Conservation (phyloP, 1,140 invertebrate genomes). For the Ceratina australensis region DNA sequence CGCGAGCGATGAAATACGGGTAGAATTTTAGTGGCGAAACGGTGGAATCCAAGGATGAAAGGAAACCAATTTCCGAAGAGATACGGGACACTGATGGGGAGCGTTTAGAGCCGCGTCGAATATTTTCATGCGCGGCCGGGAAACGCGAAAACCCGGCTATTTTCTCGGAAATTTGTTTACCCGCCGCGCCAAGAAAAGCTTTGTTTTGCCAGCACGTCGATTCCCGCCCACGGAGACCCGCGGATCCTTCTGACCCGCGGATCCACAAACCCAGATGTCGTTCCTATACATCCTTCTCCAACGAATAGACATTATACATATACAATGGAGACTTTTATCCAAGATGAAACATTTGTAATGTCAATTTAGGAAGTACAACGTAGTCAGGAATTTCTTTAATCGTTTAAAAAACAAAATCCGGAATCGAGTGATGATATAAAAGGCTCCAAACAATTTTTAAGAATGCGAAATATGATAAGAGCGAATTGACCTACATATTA, state of each 20-base stretch:
- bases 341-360: too few relatives aligned
- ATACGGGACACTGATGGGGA: not conserved
- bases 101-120: constrained; percentile 11
- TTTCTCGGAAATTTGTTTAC: constrained; percentile 52
- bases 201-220: constrained; percentile 52
- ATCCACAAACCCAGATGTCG: constrained; percentile 49
- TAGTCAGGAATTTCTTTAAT: too few relatives aligned
- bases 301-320: too few relatives aligned
- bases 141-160: constrained; percentile 22
- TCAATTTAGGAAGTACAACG: too few relatives aligned
- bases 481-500: too few relatives aligned
- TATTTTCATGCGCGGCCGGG: constrained; percentile 10
- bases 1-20: too few relatives aligned
- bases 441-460: too few relatives aligned
- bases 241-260: constrained; percentile 11
- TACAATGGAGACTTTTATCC: too few relatives aligned
- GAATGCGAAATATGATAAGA: too few relatives aligned
- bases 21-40: not conserved
- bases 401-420: too few relatives aligned
- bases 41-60: too few relatives aligned
- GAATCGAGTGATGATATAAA: too few relatives aligned
- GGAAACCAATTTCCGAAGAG: not conserved
- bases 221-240: constrained; percentile 11
- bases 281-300: constrained; percentile 13
- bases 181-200: constrained; percentile 58